Percentiles rank a stretch among this genome's conserved stretches.
phyloP scores from a whole-genome alignment of 2,797 vertebrate genomes.

The Labroides dimidiatus region DNA sequence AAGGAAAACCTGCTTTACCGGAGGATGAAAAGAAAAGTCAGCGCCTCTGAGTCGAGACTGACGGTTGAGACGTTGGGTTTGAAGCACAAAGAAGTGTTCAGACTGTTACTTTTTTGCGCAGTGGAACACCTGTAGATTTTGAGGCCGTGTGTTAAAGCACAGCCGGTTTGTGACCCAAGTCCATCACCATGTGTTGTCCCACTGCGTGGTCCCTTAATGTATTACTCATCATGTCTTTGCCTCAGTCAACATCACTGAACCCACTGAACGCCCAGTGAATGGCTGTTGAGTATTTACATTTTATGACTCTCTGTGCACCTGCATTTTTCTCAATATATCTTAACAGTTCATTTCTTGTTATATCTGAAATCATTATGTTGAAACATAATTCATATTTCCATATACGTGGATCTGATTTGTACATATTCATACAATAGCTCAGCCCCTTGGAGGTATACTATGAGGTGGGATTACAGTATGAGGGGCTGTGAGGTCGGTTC shows the following conservation, averaged over 20 bases:
- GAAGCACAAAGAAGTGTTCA: conserved; percentile 91
- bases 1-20: conserved; percentile 71
- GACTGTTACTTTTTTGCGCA: conserved; percentile 86
- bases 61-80: conserved; percentile 85
- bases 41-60: conserved; percentile 52
- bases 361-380: conserved; percentile 72
- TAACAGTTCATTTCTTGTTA: conserved; percentile 55
- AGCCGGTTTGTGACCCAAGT: conserved; percentile 80
- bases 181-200: conserved; percentile 83
- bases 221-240: conserved; percentile 84
- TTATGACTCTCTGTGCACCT: conserved; percentile 69
- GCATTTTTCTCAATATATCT: conserved; percentile 63
- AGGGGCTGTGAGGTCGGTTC: conserved; percentile 74
- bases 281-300: conserved; percentile 83
- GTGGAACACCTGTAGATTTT: conserved; percentile 54
- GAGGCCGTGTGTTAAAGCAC: conserved; percentile 68
- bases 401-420: conserved; percentile 71
- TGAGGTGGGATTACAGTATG: conserved; percentile 71
- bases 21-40: conserved; percentile 80
- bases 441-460: conserved; percentile 78
- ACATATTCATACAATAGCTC: conserved; percentile 71
- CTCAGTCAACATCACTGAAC: conserved; percentile 87
- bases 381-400: conserved; percentile 75
- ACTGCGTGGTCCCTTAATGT: conserved; percentile 79
- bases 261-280: conserved; percentile 82